phyloP scores from a whole-genome alignment of 2,888 invertebrate species.

The Podotricha telesiphe region DNA sequence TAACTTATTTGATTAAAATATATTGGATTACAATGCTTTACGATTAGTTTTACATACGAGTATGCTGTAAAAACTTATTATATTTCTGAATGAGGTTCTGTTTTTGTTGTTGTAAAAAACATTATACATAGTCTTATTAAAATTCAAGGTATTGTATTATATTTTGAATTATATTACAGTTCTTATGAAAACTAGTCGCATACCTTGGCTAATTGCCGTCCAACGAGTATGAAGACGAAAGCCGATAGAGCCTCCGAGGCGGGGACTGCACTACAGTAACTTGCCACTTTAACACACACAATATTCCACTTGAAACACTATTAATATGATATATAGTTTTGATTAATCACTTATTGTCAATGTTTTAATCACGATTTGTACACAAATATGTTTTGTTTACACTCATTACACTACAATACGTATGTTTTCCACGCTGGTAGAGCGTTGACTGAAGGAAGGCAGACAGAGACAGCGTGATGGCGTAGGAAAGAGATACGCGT shows the following conservation, averaged over 20 bases:
- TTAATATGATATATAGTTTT: conserved; percentile 20
- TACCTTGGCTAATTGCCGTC: conserved; percentile 55
- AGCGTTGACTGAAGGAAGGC: conserved; percentile 73
- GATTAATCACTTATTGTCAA: conserved; percentile 21
- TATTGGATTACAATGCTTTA: neutral
- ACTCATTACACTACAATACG: conserved; percentile 59
- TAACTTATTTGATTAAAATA: neutral
- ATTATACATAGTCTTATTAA: neutral
- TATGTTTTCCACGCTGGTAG: conserved; percentile 69
- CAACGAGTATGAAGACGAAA: conserved; percentile 62
- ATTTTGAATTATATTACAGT: neutral
- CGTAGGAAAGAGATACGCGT: conserved; percentile 67
- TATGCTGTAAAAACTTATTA: neutral
- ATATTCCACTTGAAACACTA: conserved; percentile 48
- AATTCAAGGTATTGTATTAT: conserved; percentile 5
- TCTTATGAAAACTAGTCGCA: conserved; percentile 34
- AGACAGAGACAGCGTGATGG: conserved; percentile 71
- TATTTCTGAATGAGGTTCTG: neutral
- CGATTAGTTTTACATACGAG: neutral
- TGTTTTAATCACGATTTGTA: conserved; percentile 39
- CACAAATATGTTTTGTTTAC: conserved; percentile 71
- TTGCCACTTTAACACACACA: conserved; percentile 64
- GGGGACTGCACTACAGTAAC: conserved; percentile 74
- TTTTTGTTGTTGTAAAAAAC: neutral
- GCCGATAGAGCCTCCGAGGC: conserved; percentile 75